These are phyloP conservation scores for Syrphus vitripennis DNA, from an alignment of 2,888 invertebrate species.

Conservation along the genomic window DNA sequence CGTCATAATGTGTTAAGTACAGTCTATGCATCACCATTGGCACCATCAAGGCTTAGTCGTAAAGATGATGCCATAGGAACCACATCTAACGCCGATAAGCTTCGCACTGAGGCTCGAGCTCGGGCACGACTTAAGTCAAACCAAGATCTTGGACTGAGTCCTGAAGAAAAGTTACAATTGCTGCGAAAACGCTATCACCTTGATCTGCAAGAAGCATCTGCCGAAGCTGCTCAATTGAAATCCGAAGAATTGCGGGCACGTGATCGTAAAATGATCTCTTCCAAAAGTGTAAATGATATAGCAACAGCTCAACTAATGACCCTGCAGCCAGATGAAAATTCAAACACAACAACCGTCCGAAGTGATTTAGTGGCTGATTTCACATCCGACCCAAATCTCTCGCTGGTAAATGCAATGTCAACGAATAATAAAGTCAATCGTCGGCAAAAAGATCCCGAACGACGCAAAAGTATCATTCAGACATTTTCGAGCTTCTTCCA, in stretches of 20 bases:
- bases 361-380: slow-evolving; percentile 78
- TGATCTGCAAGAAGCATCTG: slow-evolving; percentile 68
- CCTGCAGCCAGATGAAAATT: slow-evolving; percentile 72
- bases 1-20: slow-evolving; percentile 5
- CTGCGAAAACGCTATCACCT: slow-evolving; percentile 81
- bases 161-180: slow-evolving; percentile 85
- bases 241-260: slow-evolving; percentile 75
- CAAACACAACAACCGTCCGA: slow-evolving; percentile 71
- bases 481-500: slow-evolving; percentile 92
- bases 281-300: slow-evolving; percentile 81
- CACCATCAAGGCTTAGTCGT: slow-evolving; percentile 81
- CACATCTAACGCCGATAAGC: slow-evolving; percentile 82
- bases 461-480: slow-evolving; percentile 91
- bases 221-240: slow-evolving; percentile 58
- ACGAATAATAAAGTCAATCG: slow-evolving; percentile 72
- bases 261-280: slow-evolving; percentile 80
- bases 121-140: slow-evolving; percentile 87
- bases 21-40: slow-evolving; percentile 82
- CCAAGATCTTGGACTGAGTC: slow-evolving; percentile 88
- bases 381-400: slow-evolving; percentile 84
- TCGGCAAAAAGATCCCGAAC: slow-evolving; percentile 84
- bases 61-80: slow-evolving; percentile 73
- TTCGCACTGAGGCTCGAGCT: slow-evolving; percentile 85
- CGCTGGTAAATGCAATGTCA: slow-evolving; percentile 74
- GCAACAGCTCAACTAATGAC: slow-evolving; percentile 73